Conservation (phyloP, 2,888 invertebrate genomes). For the Noctua pronuba region DNA sequence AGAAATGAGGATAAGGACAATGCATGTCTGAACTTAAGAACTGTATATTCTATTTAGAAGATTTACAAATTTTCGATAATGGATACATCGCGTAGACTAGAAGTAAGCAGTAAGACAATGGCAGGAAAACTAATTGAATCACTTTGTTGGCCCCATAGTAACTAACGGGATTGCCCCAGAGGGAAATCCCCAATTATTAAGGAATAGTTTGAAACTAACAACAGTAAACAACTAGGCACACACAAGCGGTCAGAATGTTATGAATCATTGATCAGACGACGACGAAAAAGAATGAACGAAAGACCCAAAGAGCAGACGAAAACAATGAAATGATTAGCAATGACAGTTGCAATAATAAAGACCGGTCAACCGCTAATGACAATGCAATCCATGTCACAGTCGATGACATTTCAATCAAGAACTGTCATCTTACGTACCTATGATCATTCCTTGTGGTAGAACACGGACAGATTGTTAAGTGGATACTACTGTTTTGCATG, state of each 20-base stretch:
- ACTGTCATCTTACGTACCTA: constrained; percentile 33
- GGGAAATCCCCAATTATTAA: neutral
- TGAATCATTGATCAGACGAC: neutral
- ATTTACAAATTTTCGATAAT: neutral
- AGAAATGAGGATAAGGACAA: neutral
- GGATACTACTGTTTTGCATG: constrained; percentile 27
- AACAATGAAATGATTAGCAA: neutral
- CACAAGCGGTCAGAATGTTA: neutral
- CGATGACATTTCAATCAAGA: constrained; percentile 41
- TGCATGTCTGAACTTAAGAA: neutral
- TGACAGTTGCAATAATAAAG: neutral
- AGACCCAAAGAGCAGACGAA: neutral
- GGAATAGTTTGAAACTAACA: neutral
- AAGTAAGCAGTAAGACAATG: neutral
- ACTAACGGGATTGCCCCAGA: neutral
- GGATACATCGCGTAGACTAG: neutral
- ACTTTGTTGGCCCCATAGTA: neutral
- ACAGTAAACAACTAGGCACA: neutral
- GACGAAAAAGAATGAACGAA: neutral
- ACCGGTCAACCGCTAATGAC: neutral
- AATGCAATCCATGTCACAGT: constrained; percentile 2
- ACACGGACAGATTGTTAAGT: constrained; percentile 18
- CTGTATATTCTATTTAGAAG: neutral
- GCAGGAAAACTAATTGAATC: neutral
- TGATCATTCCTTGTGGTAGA: constrained; percentile 18